Conservation (phyloP, 2,113 vertebrate genomes). For the Thamnaconus septentrionalis region DNA sequence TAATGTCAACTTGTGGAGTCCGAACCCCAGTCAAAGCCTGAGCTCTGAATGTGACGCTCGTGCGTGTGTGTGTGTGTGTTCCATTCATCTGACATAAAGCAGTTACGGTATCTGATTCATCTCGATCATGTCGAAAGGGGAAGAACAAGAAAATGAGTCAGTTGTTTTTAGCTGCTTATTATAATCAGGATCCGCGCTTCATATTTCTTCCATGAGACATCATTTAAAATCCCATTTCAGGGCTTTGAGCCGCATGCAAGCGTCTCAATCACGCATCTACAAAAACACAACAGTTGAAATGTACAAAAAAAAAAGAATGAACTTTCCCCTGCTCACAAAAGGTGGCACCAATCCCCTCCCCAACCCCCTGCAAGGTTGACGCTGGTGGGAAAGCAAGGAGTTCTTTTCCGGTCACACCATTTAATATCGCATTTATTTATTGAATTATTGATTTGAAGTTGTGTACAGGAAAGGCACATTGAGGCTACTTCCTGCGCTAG, state of each 20-base stretch:
- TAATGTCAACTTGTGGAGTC: constrained; percentile 65
- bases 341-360: constrained; percentile 18
- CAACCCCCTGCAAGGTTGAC: constrained; percentile 9
- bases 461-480: constrained; percentile 75
- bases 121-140: constrained; percentile 18
- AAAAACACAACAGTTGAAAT: not conserved
- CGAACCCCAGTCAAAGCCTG: constrained; percentile 27
- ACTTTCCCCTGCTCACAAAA: not conserved
- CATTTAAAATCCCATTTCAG: constrained; percentile 12
- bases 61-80: constrained; percentile 23
- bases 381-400: constrained; percentile 69
- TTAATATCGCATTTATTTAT: constrained; percentile 78
- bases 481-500: constrained; percentile 69
- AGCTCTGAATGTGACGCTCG: constrained; percentile 23
- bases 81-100: constrained; percentile 38
- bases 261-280: not conserved
- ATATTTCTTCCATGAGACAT: constrained; percentile 30
- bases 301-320: no score
- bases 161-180: constrained; percentile 10
- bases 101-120: constrained; percentile 46
- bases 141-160: constrained; percentile 34
- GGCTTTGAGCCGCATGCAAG: constrained; percentile 10
- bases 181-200: constrained; percentile 37
- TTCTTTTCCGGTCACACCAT: constrained; percentile 78
- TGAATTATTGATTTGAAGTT: constrained; percentile 73